Percentiles rank a stretch among this genome's conserved stretches.
phyloP scores from a whole-genome alignment of 2,113 vertebrate species.

The Azemiops feae region DNA sequence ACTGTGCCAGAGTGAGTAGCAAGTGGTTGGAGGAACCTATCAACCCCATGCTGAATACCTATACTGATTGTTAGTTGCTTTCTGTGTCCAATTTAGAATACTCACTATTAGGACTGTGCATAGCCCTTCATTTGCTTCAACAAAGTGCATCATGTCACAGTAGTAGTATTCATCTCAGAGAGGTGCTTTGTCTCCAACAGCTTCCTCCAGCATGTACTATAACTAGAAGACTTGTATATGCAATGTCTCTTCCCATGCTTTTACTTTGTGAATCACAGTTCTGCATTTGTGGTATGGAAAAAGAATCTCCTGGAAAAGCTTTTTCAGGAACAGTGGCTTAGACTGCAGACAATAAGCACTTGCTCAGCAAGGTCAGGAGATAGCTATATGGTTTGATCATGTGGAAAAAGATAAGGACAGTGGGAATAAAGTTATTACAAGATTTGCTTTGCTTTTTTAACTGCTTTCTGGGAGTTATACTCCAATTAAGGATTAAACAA shows the following conservation, averaged over 20 bases:
- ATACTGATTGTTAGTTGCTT: not conserved
- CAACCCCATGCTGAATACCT: not conserved
- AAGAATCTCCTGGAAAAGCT: not conserved
- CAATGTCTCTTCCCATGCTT: not conserved
- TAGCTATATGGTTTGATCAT: not conserved
- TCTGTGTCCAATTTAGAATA: not conserved
- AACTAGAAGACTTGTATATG: not conserved
- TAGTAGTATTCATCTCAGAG: not conserved
- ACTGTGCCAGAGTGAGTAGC: not conserved
- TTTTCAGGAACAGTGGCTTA: not conserved
- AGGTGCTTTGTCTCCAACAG: not conserved
- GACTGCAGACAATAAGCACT: not conserved
- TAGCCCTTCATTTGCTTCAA: not conserved
- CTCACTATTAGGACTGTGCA: not conserved
- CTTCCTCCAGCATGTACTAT: not conserved
- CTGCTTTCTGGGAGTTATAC: not conserved
- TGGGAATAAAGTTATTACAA: conserved; percentile 30
- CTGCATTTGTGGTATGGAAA: not conserved
- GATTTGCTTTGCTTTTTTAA: conserved; percentile 20
- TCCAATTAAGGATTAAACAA: conserved; percentile 18
- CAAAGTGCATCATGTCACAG: not conserved
- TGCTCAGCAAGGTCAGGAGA: not conserved
- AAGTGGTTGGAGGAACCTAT: not conserved
- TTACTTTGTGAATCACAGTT: not conserved
- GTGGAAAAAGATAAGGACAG: not conserved